These are phyloP conservation scores for Mesitornis unicolor DNA, from an alignment of 2,113 vertebrate genomes.

Conservation along the genomic window DNA sequence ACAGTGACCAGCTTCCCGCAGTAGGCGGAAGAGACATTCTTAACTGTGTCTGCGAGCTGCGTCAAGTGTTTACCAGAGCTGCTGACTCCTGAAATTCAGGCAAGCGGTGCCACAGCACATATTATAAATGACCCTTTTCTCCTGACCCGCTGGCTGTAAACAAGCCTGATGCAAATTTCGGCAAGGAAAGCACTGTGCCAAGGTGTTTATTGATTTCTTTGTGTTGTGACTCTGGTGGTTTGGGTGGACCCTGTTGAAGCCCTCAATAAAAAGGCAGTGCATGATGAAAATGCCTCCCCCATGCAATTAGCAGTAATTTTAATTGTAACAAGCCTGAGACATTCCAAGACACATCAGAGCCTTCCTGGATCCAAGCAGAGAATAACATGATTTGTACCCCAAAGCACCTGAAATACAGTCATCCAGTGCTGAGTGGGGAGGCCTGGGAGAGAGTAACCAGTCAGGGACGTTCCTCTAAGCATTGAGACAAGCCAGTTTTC, in stretches of 20 bases:
- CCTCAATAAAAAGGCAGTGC: not conserved
- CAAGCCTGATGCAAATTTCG: not conserved
- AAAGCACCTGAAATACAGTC: not conserved
- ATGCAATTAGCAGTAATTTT: not conserved
- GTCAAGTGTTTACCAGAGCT: not conserved
- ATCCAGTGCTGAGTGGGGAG: not conserved
- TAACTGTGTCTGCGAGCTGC: not conserved
- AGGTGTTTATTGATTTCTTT: not conserved
- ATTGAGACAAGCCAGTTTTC: not conserved
- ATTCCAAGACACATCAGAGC: not conserved
- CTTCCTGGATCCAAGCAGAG: not conserved
- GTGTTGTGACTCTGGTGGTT: not conserved
- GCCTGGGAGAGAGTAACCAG: not conserved
- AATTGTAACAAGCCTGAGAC: not conserved
- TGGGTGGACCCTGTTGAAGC: not conserved
- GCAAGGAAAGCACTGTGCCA: not conserved
- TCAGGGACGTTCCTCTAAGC: not conserved
- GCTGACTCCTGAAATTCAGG: slow-evolving; percentile 19
- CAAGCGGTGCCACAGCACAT: not conserved
- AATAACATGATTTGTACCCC: not conserved
- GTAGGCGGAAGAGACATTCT: not conserved
- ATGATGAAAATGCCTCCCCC: not conserved
- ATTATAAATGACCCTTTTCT: not conserved
- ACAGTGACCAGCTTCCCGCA: slow-evolving; percentile 36
- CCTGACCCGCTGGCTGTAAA: not conserved